These are phyloP conservation scores for Agapetus fuscipes DNA, from an alignment of 2,888 invertebrate species.

Conservation along the genomic window DNA sequence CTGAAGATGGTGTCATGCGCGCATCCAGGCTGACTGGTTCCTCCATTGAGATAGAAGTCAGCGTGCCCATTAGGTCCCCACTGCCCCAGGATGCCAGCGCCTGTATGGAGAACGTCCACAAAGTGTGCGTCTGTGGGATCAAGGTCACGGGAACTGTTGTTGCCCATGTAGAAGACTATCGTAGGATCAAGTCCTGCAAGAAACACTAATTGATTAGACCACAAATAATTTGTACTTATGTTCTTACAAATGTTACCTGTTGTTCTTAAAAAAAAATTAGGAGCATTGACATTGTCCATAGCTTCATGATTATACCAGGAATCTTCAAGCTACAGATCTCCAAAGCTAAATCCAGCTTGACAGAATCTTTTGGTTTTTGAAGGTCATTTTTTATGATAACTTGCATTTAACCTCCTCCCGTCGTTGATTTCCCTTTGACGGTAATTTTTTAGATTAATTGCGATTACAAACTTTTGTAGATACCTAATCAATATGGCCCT, in stretches of 20 bases:
- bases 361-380: too few species aligned
- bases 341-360: too few species aligned
- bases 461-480: too few species aligned
- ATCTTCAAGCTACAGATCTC: too few species aligned
- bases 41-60: slow-evolving; percentile 83
- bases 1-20: slow-evolving; percentile 72
- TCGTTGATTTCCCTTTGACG: too few species aligned
- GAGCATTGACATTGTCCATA: too few species aligned
- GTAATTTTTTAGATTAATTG: too few species aligned
- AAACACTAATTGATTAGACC: too few species aligned
- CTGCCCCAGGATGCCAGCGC: slow-evolving; percentile 79
- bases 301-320: too few species aligned
- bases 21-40: slow-evolving; percentile 82
- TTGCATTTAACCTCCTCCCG: too few species aligned
- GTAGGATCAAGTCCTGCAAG: slow-evolving; percentile 69
- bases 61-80: slow-evolving; percentile 86
- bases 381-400: too few species aligned
- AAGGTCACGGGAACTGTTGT: slow-evolving; percentile 68
- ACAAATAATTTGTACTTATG: neutral
- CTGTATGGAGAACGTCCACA: slow-evolving; percentile 74
- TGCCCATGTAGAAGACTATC: slow-evolving; percentile 76
- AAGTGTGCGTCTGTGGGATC: slow-evolving; percentile 74
- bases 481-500: too few species aligned
- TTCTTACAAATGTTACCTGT: neutral
- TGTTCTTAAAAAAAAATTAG: neutral